Base-by-base conservation (phyloP, 2,888 invertebrate species). In the Heterodera filipjevi region DNA sequence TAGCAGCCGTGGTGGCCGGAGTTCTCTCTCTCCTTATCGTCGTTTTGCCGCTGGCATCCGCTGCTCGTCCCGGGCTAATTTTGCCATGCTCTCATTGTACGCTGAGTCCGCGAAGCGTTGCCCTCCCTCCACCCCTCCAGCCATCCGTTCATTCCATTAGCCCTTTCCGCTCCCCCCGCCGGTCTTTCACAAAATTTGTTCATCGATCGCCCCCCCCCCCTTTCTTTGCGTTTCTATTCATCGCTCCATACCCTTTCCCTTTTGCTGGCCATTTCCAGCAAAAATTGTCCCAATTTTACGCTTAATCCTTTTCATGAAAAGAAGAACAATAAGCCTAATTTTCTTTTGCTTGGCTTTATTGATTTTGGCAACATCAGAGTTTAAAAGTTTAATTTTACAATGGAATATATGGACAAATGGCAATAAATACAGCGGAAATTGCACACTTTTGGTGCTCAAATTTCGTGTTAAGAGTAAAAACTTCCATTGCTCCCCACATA, bases 111-210 rank as follows among this genome's bases (percentile, higher is more conserved):
- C 59, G 59, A 59, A 59, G 59, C 59, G n/a, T 12, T 27, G n/a
- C 59, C 59, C 59, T 27, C 27, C n/a, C n/a, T 27, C 59, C n/a
- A n/a, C 27, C 59, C 59, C 27, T 6, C 6, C 59, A 12, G n/a
- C 59, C 59, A 12, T n/a, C 59, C 59, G 59, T 59, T 59, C 59
- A 59, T 59, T 59, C 59, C 59, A 59, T 59, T 59, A 59, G 59
- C 59, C 59, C 59, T 27, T 6, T 27, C n/a, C 59, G 27, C 59
- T 2, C 27, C 59, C 27, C 59, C 27, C n/a, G 1, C 6, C 59
- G 22, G 59, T 59, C 27, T n/a, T 59, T 27, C n/a, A 22, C 27
- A 59, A 59, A 59, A 59, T 59, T 59, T 22, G 1, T 59, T n/a
- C 59, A 27, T 39, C 39, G 39, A 59, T 59, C 59, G 59, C n/a